Base-by-base conservation (phyloP, 2,113 vertebrate genomes). In the Hirundichthys speculiger region DNA sequence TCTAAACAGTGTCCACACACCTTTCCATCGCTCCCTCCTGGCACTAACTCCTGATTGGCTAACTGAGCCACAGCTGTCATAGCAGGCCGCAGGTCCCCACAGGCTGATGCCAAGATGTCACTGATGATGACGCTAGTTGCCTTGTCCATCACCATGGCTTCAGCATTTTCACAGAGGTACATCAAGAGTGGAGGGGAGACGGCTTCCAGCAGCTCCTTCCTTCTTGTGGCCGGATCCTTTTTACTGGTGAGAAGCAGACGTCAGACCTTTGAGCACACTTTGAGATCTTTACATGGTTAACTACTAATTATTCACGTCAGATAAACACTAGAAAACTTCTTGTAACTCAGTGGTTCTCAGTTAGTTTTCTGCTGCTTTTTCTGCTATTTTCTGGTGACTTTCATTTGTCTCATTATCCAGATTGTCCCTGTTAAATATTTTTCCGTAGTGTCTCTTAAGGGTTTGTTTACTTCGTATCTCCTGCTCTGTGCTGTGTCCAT, bases 151-250 rank as follows among this genome's bases (percentile, higher is more conserved):
- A 92, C 95, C 92, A 98, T 80, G 77, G 93, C 72, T 19, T 55
- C 80, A 0, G 93, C 79, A 5, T 98, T 94, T 19, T 87, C 89
- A 19, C 88, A 86, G 65, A 99, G 90, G 80, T 97, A 86, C 6
- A 91, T 72, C 6, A 99, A 87, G 71, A 99, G 81, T 2, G 92
- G 72, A 0, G 93, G 90, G 15, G 96, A 99, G 58, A 97, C 87
- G 2, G 93, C 92, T 62, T 98, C 95, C 72, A 98, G 82, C 42
- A 99, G 94, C 70, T 99, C 98, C 24, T 2, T 86, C 11, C 79
- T 92, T 41, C 98, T 92, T 10, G 93, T 14, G 0, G 68, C 89
- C 1, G 81, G 41, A 16, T 96, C 93, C 75, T 99, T 99, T 86
- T 99, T 99, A 91, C 98, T 98, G 85, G 65, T 56, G 38, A 46